These are phyloP conservation scores for Anoplius nigerrimus DNA, from an alignment of 2,888 invertebrate genomes.

Conservation along the genomic window DNA sequence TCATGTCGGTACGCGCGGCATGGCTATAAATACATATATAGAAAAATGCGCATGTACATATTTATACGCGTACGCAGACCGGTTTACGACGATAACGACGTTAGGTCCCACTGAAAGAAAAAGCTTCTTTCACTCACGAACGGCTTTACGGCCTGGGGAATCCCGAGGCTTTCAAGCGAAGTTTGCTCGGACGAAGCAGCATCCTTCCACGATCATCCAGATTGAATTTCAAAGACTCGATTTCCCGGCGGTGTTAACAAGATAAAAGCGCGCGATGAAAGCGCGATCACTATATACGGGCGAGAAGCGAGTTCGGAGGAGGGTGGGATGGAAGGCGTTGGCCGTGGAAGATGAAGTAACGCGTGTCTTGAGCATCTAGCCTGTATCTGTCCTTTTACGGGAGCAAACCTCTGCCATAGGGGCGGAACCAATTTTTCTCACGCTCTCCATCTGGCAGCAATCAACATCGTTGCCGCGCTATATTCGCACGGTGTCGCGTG, in stretches of 20 bases:
- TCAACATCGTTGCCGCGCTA: too few relatives aligned
- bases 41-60: not conserved
- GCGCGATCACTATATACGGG: slow-evolving; percentile 2
- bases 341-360: too few relatives aligned
- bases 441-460: too few relatives aligned
- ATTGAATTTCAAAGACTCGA: slow-evolving; percentile 19
- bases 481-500: too few relatives aligned
- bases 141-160: slow-evolving; percentile 20
- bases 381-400: not conserved
- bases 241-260: slow-evolving; percentile 12
- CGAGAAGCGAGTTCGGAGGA: not conserved
- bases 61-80: too few relatives aligned
- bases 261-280: slow-evolving; percentile 3
- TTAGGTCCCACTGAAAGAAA: slow-evolving; percentile 3
- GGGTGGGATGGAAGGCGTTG: too few relatives aligned
- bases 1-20: not conserved
- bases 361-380: too few relatives aligned
- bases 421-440: too few relatives aligned
- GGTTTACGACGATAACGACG: not conserved
- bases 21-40: not conserved
- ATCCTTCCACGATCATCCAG: slow-evolving; percentile 16
- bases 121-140: not conserved
- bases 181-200: slow-evolving; percentile 4
- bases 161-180: slow-evolving; percentile 8
- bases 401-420: not conserved